phyloP scores from a whole-genome alignment of 2,797 vertebrate genomes.

The Poliocrania exsul region DNA sequence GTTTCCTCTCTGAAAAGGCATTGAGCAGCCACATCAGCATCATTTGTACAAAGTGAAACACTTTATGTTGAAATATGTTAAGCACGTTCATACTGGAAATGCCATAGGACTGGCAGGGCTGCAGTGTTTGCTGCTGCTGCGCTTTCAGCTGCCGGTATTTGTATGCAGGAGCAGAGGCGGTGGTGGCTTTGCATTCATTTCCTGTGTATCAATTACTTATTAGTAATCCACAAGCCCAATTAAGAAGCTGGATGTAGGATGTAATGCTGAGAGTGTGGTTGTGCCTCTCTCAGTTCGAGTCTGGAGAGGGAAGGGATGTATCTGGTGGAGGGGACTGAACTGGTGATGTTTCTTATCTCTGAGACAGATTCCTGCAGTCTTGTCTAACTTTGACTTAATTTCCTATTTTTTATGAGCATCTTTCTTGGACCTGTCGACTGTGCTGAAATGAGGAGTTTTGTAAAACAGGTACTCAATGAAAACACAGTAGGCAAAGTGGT shows the following conservation, averaged over 20 bases:
- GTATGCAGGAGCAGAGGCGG: neutral
- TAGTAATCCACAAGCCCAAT: neutral
- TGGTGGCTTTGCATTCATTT: slow-evolving; percentile 39
- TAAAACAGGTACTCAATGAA: neutral
- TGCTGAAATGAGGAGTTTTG: neutral
- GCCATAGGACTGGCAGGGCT: slow-evolving; percentile 14
- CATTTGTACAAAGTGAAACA: neutral
- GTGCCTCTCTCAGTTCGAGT: neutral
- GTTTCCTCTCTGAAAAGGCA: neutral
- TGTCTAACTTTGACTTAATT: neutral
- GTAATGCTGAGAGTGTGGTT: neutral
- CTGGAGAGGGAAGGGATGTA: neutral
- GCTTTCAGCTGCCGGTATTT: slow-evolving; percentile 46
- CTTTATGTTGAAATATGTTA: neutral
- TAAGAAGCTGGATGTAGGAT: neutral
- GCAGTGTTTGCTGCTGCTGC: slow-evolving; percentile 18
- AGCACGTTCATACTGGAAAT: slow-evolving; percentile 40
- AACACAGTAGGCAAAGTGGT: neutral
- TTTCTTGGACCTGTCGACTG: neutral
- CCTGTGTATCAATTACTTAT: slow-evolving; percentile 49
- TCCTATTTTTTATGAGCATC: neutral
- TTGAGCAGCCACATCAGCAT: neutral
- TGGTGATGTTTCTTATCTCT: neutral
- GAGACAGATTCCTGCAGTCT: neutral
- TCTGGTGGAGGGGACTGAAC: neutral